Evolutionary conservation across 1,140 invertebrate species (phyloP).

Genomic region (Apolygus lucorum): DNA sequence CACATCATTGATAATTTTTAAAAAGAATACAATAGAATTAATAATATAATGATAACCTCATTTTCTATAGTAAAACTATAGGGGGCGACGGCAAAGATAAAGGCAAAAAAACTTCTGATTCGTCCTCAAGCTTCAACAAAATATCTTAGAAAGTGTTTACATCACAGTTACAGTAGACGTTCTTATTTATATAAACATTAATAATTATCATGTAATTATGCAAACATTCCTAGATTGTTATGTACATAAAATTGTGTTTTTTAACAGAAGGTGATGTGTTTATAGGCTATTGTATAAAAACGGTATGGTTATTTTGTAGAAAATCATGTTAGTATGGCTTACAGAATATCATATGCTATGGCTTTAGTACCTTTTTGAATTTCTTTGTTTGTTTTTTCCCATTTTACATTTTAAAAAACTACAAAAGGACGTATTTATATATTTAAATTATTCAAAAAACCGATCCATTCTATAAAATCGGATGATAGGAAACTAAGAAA

Average conservation of each 20-base stretch:
- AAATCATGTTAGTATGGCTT: slow-evolving; percentile 26
- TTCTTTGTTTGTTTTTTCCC: slow-evolving; percentile 31
- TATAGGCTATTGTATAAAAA: slow-evolving; percentile 32
- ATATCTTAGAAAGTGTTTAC: slow-evolving; percentile 29
- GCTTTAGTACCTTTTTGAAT: slow-evolving; percentile 33
- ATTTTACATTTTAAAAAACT: slow-evolving; percentile 35
- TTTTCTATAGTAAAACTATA: slow-evolving; percentile 30
- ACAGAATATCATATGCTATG: slow-evolving; percentile 27
- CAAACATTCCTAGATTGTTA: slow-evolving; percentile 35
- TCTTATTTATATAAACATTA: slow-evolving; percentile 32
- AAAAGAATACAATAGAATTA: slow-evolving; percentile 25
- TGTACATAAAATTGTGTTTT: slow-evolving; percentile 33
- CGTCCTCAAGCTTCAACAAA: slow-evolving; percentile 28
- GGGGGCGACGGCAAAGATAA: slow-evolving; percentile 23
- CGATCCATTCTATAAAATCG: slow-evolving; percentile 26
- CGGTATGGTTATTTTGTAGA: slow-evolving; percentile 27
- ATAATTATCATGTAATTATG: slow-evolving; percentile 33
- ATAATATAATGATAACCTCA: slow-evolving; percentile 26
- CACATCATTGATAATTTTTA: slow-evolving; percentile 20
- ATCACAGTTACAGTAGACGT: slow-evolving; percentile 34
- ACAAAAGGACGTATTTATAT: slow-evolving; percentile 26
- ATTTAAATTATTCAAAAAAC: slow-evolving; percentile 27
- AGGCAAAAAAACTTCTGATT: slow-evolving; percentile 24
- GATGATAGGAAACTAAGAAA: slow-evolving; percentile 20
- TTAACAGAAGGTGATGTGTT: slow-evolving; percentile 31